Conservation (phyloP, 2,888 invertebrate genomes). For the Archips crataeganus region DNA sequence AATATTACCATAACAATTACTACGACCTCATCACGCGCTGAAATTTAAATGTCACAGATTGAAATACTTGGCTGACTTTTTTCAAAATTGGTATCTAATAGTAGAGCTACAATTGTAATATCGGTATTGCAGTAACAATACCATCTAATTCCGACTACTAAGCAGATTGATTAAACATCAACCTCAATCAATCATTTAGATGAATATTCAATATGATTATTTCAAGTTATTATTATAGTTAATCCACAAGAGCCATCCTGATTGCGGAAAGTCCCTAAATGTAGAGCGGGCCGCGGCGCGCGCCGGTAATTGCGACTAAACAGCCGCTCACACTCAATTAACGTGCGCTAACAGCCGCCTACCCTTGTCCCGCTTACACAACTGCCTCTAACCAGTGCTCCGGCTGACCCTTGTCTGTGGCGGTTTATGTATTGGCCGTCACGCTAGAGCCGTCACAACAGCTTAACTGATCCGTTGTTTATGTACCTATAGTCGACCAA, state of each 20-base stretch:
- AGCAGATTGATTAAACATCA: background rate
- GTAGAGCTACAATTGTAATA: background rate
- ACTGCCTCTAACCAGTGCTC: background rate
- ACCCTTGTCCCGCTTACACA: constrained; percentile 24
- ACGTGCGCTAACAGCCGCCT: constrained; percentile 12
- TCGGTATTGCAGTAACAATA: background rate
- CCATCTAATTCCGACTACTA: background rate
- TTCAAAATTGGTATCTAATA: background rate
- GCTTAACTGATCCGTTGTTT: background rate
- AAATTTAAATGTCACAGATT: background rate
- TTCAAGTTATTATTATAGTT: too few species aligned
- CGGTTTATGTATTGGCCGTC: background rate
- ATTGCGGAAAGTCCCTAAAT: background rate
- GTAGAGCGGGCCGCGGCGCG: background rate
- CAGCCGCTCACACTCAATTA: constrained; percentile 14
- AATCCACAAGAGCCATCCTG: background rate
- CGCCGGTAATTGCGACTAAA: constrained; percentile 31
- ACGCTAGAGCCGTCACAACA: background rate
- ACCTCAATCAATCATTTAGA: background rate
- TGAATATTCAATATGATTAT: background rate
- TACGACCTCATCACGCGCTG: background rate
- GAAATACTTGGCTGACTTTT: background rate
- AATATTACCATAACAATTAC: constrained; percentile 1
- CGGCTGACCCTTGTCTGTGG: background rate
- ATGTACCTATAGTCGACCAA: too few species aligned